phyloP scores from a whole-genome alignment of 2,888 invertebrate genomes.

The Idaea dimidiata region DNA sequence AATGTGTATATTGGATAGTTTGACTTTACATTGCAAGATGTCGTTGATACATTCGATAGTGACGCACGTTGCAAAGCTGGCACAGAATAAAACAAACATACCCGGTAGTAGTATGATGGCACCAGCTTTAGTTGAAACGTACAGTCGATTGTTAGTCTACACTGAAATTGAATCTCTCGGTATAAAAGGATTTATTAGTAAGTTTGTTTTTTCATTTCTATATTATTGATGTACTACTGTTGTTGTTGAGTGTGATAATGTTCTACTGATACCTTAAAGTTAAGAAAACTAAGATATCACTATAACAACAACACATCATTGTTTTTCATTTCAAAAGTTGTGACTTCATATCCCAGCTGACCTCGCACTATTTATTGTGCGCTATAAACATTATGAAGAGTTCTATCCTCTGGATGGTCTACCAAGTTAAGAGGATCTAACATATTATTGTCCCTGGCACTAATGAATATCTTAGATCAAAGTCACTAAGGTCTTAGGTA shows the following conservation, averaged over 20 bases:
- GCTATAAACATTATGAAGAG: too few relatives aligned
- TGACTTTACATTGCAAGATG: constrained; percentile 98
- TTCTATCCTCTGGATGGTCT: too few relatives aligned
- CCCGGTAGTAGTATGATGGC: constrained; percentile 85
- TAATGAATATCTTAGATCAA: too few relatives aligned
- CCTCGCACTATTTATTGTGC: too few relatives aligned
- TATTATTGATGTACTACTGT: constrained; percentile 5
- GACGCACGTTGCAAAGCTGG: constrained; percentile 93
- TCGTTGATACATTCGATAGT: constrained; percentile 89
- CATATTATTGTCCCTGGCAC: too few relatives aligned
- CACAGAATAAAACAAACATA: constrained; percentile 91
- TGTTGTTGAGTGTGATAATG: too few relatives aligned
- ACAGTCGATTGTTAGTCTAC: constrained; percentile 94
- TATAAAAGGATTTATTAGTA: constrained; percentile 96
- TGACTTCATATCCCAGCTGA: too few relatives aligned
- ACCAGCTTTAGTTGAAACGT: constrained; percentile 96
- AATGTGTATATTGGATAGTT: constrained; percentile 94
- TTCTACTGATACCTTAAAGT: too few relatives aligned
- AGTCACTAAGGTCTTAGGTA: background rate
- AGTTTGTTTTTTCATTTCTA: constrained; percentile 45
- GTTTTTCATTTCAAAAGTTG: too few relatives aligned
- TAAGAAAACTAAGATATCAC: too few relatives aligned
- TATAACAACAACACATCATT: too few relatives aligned
- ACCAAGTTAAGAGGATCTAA: too few relatives aligned
- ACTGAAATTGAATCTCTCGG: constrained; percentile 98